Conservation (phyloP, 2,797 vertebrate species). For the Melanotaenia boesemani region DNA sequence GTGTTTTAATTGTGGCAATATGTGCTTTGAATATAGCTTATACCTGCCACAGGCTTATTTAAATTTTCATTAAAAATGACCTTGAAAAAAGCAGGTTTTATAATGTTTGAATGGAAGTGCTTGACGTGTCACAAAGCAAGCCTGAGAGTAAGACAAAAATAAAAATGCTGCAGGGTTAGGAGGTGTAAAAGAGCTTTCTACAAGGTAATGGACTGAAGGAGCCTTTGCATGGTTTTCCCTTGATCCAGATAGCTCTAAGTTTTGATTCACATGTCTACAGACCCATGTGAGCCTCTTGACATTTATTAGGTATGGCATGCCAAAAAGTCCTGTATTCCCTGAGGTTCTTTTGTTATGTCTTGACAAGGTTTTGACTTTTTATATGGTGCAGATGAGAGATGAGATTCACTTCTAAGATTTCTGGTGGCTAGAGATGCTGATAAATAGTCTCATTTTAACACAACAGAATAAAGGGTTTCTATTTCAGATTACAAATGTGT, state of each 20-base stretch:
- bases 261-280: conserved; percentile 49
- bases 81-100: conserved; percentile 50
- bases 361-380: conserved; percentile 61
- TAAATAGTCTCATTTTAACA: conserved; percentile 17
- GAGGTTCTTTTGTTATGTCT: conserved; percentile 52
- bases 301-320: conserved; percentile 58
- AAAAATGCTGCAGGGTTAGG: conserved; percentile 26
- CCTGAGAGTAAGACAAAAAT: conserved; percentile 42
- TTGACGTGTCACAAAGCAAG: conserved; percentile 40
- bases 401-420: conserved; percentile 34
- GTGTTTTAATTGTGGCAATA: conserved; percentile 35
- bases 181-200: conserved; percentile 35
- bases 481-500: conserved; percentile 14
- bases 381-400: conserved; percentile 37
- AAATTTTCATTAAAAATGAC: conserved; percentile 50
- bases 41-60: conserved; percentile 33
- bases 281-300: conserved; percentile 56
- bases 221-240: neutral
- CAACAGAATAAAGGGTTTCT: neutral
- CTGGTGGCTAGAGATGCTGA: conserved; percentile 16
- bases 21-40: conserved; percentile 8
- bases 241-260: conserved; percentile 25
- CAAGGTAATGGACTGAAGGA: conserved; percentile 8
- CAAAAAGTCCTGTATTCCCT: conserved; percentile 54
- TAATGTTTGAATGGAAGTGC: conserved; percentile 45